Conservation (phyloP, 2,113 vertebrate species). For the Limanda limanda region DNA sequence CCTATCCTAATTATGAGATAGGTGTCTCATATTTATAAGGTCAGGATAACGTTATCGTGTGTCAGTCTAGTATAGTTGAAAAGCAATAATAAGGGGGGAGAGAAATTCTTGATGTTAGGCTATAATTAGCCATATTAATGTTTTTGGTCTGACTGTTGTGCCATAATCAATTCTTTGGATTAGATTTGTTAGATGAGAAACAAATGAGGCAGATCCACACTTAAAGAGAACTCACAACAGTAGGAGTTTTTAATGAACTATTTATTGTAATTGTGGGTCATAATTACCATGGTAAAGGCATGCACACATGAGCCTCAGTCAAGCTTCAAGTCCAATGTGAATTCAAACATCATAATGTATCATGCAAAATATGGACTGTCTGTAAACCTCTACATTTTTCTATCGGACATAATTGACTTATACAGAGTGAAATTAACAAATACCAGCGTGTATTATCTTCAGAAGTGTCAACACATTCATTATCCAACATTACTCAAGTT, state of each 20-base stretch:
- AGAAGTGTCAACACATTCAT: slow-evolving; percentile 28
- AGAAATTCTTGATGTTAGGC: too few relatives aligned
- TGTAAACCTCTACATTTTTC: slow-evolving; percentile 41
- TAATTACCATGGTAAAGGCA: slow-evolving; percentile 75
- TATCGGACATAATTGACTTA: slow-evolving; percentile 5
- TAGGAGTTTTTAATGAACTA: slow-evolving; percentile 22
- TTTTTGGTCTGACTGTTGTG: too few relatives aligned
- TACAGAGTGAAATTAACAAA: slow-evolving; percentile 26
- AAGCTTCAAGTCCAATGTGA: slow-evolving; percentile 48
- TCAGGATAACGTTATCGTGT: too few relatives aligned
- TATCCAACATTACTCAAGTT: slow-evolving; percentile 26
- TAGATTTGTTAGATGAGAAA: not conserved
- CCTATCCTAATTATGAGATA: too few relatives aligned
- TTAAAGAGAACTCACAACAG: not conserved
- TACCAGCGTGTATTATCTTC: slow-evolving; percentile 22
- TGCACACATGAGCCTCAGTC: slow-evolving; percentile 55
- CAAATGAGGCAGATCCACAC: not conserved
- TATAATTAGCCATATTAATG: too few relatives aligned
- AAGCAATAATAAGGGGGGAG: too few relatives aligned
- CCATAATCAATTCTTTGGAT: not conserved
- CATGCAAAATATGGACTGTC: slow-evolving; percentile 44
- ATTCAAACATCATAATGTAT: slow-evolving; percentile 36
- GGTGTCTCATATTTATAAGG: too few relatives aligned
- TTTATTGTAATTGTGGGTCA: slow-evolving; percentile 68
- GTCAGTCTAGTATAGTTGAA: too few relatives aligned